Percentiles rank a stretch among this genome's conserved stretches.
phyloP scores from a whole-genome alignment of 2,797 vertebrate genomes.

The Fundulus diaphanus region DNA sequence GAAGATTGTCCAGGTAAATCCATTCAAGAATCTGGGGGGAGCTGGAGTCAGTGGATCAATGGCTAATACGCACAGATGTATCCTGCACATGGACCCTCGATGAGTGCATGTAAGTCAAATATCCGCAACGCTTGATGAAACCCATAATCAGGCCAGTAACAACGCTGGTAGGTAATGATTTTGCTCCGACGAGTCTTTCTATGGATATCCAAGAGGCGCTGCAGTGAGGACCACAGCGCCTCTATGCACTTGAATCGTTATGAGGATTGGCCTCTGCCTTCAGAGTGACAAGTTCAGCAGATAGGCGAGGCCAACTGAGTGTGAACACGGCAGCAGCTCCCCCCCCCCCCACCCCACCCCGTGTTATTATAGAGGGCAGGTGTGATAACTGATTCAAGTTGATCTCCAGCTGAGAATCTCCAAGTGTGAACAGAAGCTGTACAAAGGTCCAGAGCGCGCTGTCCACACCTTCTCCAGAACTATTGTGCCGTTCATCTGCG shows the following conservation, averaged over 20 bases:
- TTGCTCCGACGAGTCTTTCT: too few relatives aligned
- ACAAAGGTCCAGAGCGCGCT: not conserved
- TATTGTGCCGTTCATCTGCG: not conserved
- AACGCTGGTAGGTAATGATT: not conserved
- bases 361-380: not conserved
- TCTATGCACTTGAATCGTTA: not conserved
- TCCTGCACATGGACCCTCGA: not conserved
- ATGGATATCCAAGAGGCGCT: not conserved
- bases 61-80: too few relatives aligned
- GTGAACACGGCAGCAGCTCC: not conserved
- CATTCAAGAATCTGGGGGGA: too few relatives aligned
- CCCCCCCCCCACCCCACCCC: too few relatives aligned
- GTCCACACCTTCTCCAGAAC: not conserved
- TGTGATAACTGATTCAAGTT: not conserved
- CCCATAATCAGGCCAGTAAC: not conserved
- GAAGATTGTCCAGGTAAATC: too few relatives aligned
- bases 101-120: not conserved
- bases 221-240: not conserved
- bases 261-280: not conserved
- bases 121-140: not conserved
- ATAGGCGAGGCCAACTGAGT: not conserved
- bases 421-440: not conserved
- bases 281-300: not conserved
- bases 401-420: not conserved
- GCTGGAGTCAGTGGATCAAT: too few relatives aligned